Conservation (phyloP, 2,113 vertebrate species). For the Toxostoma redivivum region DNA sequence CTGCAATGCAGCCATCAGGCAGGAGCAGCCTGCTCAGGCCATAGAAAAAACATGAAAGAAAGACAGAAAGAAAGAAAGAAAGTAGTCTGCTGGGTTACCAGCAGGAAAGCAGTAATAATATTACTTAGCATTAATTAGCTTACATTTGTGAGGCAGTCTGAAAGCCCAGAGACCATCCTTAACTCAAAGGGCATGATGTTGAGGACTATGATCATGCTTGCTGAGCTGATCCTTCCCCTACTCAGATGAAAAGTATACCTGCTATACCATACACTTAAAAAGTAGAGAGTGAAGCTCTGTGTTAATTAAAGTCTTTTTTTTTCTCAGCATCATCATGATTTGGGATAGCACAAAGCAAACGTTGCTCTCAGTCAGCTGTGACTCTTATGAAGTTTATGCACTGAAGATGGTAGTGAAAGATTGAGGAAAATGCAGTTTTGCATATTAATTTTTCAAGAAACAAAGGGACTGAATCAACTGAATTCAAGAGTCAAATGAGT, state of each 20-base stretch:
- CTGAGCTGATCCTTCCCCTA: background rate
- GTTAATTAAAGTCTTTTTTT: background rate
- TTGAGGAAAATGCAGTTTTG: background rate
- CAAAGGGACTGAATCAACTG: background rate
- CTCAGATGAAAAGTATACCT: background rate
- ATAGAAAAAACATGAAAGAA: background rate
- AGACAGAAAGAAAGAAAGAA: background rate
- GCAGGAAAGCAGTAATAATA: slow-evolving; percentile 23
- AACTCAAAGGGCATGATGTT: background rate
- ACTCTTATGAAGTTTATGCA: background rate
- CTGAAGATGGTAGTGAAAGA: background rate
- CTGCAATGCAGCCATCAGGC: background rate
- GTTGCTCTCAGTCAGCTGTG: background rate
- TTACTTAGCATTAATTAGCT: slow-evolving; percentile 22
- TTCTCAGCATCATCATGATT: background rate
- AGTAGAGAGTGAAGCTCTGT: background rate
- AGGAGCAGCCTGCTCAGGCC: background rate
- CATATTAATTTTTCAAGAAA: background rate
- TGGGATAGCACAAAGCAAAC: slow-evolving; percentile 1
- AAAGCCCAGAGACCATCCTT: background rate
- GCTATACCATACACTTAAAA: background rate
- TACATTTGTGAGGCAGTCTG: background rate
- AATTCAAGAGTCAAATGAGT: background rate
- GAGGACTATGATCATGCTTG: background rate
- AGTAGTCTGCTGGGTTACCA: slow-evolving; percentile 17